Base-by-base conservation (phyloP, 1,140 invertebrate species). In the Glossosoma conforme region DNA sequence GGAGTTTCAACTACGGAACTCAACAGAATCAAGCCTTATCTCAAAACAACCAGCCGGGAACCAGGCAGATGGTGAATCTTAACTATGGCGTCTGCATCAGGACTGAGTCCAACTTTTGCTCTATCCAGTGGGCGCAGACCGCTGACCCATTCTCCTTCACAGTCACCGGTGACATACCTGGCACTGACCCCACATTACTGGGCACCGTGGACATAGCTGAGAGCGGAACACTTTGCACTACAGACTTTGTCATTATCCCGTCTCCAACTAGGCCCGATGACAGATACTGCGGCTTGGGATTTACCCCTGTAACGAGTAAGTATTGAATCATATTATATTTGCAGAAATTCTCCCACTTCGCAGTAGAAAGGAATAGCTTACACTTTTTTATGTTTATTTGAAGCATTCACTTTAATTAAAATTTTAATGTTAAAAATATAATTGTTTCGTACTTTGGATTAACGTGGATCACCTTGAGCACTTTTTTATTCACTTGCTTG, bases 61-160 rank as follows among this genome's bases (percentile, higher is more conserved):
- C 85, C 0, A 67, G 86, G 51, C 81, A 90, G 69, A 68, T 90
- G 19, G 81, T 76, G 2, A 85, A 86, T 63, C 71, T 85, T 36
- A 82, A 84, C 62, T 92, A 92, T 62, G 86, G 86, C 10, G 78
- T 86, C 24, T 89, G 86, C 60, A 72, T 87, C 19, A 71, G 78
- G 60, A 82, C 82, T 76, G 77, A 75, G 40, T 62, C 77, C 11
- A 83, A 82, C 2, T 85, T 79, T 58, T 87, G 85, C 61, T 72
- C 67, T 13, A 85, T 86, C 42, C 73, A 78, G 58, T 87, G 84
- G 77, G 69, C 74, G 9, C 77, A 80, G 64, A 57, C 69, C 4
- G 45, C 65, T 6, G 72, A 66, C n/a, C 41, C 66, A 1, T 82
- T 75, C 57, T 84, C 83, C 0, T 89, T 89, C 64, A 81, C 84